phyloP scores from a whole-genome alignment of 1,140 invertebrate species.

The Leptinotarsa lineolata region DNA sequence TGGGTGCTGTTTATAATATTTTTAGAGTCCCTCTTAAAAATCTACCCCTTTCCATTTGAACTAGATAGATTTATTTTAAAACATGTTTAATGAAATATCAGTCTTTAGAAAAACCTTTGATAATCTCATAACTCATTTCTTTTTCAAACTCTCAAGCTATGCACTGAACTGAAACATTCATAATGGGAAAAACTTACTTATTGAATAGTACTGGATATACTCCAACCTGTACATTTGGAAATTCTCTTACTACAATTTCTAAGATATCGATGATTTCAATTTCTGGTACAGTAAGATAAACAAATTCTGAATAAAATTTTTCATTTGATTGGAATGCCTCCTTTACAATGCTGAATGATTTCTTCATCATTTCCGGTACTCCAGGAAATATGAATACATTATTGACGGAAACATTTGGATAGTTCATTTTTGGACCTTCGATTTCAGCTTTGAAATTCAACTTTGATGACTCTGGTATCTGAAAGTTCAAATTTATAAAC shows the following conservation, averaged over 20 bases:
- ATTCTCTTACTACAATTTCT: conserved; percentile 56
- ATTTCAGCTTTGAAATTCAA: conserved; percentile 57
- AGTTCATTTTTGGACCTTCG: conserved; percentile 53
- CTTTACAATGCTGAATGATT: conserved; percentile 58
- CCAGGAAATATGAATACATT: conserved; percentile 84
- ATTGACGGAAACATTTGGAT: conserved; percentile 68
- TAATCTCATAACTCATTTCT: too few relatives aligned
- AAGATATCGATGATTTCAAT: conserved; percentile 57
- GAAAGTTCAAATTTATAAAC: conserved; percentile 36
- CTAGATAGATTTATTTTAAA: too few relatives aligned
- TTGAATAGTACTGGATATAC: conserved; percentile 60
- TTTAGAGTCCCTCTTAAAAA: too few relatives aligned
- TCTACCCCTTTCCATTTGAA: too few relatives aligned
- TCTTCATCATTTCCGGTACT: conserved; percentile 69
- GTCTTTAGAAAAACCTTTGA: too few relatives aligned
- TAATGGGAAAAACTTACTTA: conserved; percentile 48
- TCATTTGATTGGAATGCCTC: conserved; percentile 54
- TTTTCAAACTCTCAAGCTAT: too few relatives aligned
- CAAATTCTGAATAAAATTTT: conserved; percentile 55
- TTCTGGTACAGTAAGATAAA: conserved; percentile 59
- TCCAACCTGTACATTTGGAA: conserved; percentile 59
- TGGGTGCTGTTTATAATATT: too few relatives aligned
- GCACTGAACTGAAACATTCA: too few relatives aligned
- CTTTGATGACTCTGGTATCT: conserved; percentile 58
- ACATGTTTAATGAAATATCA: too few relatives aligned